Conservation (phyloP, 2,113 vertebrate species). For the Silurus asotus region DNA sequence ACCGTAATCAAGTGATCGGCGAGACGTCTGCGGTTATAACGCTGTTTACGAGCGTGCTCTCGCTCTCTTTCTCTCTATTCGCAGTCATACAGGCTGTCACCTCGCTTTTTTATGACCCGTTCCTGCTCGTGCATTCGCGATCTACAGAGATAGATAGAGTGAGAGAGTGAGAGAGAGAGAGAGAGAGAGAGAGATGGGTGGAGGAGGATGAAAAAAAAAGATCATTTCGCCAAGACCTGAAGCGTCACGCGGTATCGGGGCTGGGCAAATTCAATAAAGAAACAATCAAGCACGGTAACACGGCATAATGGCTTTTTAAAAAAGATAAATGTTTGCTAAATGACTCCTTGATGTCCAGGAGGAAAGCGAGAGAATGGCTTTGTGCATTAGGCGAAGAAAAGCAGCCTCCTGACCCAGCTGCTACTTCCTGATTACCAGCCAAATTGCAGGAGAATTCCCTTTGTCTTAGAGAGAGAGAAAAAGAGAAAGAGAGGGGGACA, state of each 20-base stretch:
- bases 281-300: constrained; percentile 60
- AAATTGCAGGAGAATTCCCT: constrained; percentile 56
- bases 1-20: constrained; percentile 23
- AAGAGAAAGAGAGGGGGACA: too few relatives aligned
- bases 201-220: constrained; percentile 28
- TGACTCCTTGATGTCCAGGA: constrained; percentile 60
- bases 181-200: constrained; percentile 5
- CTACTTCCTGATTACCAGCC: constrained; percentile 55
- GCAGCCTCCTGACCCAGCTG: constrained; percentile 55
- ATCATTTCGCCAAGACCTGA: constrained; percentile 55
- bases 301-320: constrained; percentile 63
- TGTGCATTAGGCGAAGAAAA: constrained; percentile 56
- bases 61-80: background rate
- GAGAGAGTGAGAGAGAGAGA: background rate
- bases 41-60: background rate
- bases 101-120: constrained; percentile 42
- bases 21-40: constrained; percentile 17
- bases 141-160: constrained; percentile 46
- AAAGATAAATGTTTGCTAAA: constrained; percentile 61
- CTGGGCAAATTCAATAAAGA: constrained; percentile 60
- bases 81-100: constrained; percentile 23
- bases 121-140: constrained; percentile 45
- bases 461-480: constrained; percentile 40
- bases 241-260: constrained; percentile 52
- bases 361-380: constrained; percentile 54